phyloP scores from a whole-genome alignment of 2,113 vertebrate genomes.

The Tachysurus vachellii region DNA sequence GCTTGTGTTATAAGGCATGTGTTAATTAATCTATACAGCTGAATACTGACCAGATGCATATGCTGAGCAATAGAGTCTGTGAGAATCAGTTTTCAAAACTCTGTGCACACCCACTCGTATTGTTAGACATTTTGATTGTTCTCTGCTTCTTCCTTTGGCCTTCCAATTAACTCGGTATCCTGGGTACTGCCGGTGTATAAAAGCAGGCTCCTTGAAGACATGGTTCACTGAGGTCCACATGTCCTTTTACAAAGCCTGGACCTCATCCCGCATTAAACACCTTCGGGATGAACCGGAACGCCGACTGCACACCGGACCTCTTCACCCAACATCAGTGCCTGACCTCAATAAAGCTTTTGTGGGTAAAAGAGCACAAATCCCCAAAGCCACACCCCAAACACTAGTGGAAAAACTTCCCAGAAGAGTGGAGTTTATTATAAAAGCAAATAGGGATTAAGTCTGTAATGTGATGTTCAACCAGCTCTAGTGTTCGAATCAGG shows the following conservation, averaged over 20 bases:
- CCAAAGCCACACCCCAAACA: background rate
- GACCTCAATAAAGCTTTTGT: background rate
- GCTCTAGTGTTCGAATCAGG: background rate
- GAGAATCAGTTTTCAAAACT: background rate
- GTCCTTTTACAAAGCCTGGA: background rate
- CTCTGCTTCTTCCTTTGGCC: background rate
- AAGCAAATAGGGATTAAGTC: too few species aligned
- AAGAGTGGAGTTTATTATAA: background rate
- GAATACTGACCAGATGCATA: background rate
- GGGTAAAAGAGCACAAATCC: background rate
- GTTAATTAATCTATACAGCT: background rate
- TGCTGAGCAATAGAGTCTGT: background rate
- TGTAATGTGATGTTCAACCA: background rate
- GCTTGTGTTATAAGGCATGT: background rate
- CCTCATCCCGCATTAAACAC: background rate
- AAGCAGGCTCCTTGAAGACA: too few species aligned
- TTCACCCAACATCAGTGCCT: background rate
- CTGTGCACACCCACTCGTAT: background rate
- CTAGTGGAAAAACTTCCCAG: background rate
- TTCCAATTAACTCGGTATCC: background rate
- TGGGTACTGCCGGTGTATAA: too few species aligned
- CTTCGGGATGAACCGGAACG: background rate
- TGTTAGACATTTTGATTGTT: background rate
- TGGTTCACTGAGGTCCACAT: too few species aligned
- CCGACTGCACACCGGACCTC: background rate